These are phyloP conservation scores for Lasioglossum vierecki DNA, from an alignment of 2,888 invertebrate species.

Conservation along the genomic window DNA sequence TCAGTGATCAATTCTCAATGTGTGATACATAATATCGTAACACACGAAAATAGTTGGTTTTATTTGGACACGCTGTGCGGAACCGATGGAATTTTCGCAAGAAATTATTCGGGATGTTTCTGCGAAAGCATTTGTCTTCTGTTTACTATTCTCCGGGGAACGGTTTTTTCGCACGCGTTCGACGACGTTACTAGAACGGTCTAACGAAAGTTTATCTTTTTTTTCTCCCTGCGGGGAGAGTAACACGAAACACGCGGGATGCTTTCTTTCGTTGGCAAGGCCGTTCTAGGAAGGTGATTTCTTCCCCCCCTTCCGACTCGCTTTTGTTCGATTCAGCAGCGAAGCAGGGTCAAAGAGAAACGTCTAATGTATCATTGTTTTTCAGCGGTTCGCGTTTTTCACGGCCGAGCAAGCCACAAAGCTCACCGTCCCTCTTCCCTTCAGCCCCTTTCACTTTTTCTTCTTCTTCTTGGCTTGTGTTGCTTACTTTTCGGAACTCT, in stretches of 20 bases:
- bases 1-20: neutral
- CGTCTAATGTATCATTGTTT: constrained; percentile 71
- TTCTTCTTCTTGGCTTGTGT: constrained; percentile 8
- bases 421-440: constrained; percentile 25
- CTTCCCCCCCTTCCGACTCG: constrained; percentile 32
- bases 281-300: constrained; percentile 58
- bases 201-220: constrained; percentile 51
- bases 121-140: constrained; percentile 44
- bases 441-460: constrained; percentile 26
- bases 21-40: too few relatives aligned
- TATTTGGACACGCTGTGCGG: neutral
- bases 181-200: constrained; percentile 19
- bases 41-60: neutral
- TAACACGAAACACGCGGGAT: constrained; percentile 13
- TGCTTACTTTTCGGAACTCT: constrained; percentile 29
- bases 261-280: constrained; percentile 61
- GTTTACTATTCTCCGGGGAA: constrained; percentile 46
- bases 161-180: constrained; percentile 37
- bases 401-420: constrained; percentile 71
- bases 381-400: constrained; percentile 70
- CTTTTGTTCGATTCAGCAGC: constrained; percentile 62
- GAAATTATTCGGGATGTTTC: constrained; percentile 25
- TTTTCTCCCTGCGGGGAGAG: constrained; percentile 42
- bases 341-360: constrained; percentile 28
- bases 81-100: constrained; percentile 14